phyloP scores from a whole-genome alignment of 35 echinoderm and acorn worm genomes.

The Lytechinus variegatus region DNA sequence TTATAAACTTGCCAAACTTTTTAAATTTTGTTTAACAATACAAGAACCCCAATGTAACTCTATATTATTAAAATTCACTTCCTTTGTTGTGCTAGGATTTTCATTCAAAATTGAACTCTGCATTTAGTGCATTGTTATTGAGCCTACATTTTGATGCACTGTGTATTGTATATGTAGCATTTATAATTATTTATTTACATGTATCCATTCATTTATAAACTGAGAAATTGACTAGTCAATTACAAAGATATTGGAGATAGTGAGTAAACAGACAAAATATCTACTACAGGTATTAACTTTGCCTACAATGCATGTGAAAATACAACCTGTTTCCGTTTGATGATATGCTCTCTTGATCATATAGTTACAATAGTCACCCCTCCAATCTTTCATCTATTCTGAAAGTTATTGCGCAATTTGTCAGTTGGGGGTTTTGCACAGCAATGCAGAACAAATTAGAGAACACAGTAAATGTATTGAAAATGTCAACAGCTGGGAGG shows the following conservation, averaged over 20 bases:
- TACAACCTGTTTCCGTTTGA: too few relatives aligned
- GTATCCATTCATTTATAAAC: not conserved
- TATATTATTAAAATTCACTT: not conserved
- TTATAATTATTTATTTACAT: not conserved
- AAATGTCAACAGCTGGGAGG: too few relatives aligned
- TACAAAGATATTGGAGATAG: not conserved
- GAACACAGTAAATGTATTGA: too few relatives aligned
- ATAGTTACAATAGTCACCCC: too few relatives aligned
- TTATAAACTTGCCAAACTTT: not conserved
- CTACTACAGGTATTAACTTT: not conserved
- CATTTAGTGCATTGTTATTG: not conserved
- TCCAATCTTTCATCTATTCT: too few relatives aligned
- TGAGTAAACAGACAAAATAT: not conserved
- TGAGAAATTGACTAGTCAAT: not conserved
- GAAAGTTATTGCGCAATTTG: too few relatives aligned
- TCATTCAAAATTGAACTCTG: not conserved
- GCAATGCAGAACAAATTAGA: too few relatives aligned
- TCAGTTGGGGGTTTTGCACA: too few relatives aligned
- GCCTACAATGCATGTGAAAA: too few relatives aligned
- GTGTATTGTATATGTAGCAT: not conserved
- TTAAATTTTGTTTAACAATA: not conserved
- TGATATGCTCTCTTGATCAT: too few relatives aligned
- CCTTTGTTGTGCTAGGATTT: not conserved
- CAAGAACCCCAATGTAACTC: not conserved
- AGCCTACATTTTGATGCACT: not conserved